Evolutionary conservation across 2,888 invertebrate species (phyloP).

Genomic region (Drosophila testacea): DNA sequence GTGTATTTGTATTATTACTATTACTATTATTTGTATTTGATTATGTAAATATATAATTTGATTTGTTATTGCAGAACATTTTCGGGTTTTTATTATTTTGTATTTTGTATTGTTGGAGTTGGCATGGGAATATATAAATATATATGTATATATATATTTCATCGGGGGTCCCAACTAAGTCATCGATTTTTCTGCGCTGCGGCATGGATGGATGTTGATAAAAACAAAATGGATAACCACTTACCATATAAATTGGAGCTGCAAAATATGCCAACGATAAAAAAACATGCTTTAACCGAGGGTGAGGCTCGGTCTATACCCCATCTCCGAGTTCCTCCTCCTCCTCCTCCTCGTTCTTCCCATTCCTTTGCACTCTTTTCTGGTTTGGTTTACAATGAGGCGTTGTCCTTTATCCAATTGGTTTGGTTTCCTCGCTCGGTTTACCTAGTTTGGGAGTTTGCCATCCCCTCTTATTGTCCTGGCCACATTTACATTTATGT

Average conservation of each 20-base stretch:
- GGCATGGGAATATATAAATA: conserved; percentile 53
- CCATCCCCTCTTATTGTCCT: conserved; percentile 29
- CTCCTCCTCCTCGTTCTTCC: neutral
- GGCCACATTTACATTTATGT: conserved; percentile 59
- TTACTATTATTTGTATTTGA: conserved; percentile 49
- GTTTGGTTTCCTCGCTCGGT: conserved; percentile 20
- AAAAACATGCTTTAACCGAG: conserved; percentile 27
- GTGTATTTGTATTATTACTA: neutral
- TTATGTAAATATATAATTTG: conserved; percentile 76
- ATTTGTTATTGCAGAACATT: conserved; percentile 69
- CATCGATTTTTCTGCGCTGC: conserved; percentile 61
- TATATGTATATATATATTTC: conserved; percentile 7
- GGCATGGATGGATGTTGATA: conserved; percentile 49
- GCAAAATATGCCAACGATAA: conserved; percentile 71
- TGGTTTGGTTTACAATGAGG: conserved; percentile 13
- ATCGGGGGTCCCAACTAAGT: conserved; percentile 51
- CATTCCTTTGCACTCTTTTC: neutral
- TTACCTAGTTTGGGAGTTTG: conserved; percentile 48
- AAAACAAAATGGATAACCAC: conserved; percentile 68
- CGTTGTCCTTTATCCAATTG: conserved; percentile 48
- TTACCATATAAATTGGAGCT: conserved; percentile 77
- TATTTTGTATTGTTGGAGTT: conserved; percentile 35
- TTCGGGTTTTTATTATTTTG: conserved; percentile 31
- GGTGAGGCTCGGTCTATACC: conserved; percentile 3
- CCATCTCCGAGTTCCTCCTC: neutral